Percentiles rank a stretch among this genome's conserved stretches.
Conservation (phyloP, 2,113 vertebrate genomes). For the Potamarius usumacintae region DNA sequence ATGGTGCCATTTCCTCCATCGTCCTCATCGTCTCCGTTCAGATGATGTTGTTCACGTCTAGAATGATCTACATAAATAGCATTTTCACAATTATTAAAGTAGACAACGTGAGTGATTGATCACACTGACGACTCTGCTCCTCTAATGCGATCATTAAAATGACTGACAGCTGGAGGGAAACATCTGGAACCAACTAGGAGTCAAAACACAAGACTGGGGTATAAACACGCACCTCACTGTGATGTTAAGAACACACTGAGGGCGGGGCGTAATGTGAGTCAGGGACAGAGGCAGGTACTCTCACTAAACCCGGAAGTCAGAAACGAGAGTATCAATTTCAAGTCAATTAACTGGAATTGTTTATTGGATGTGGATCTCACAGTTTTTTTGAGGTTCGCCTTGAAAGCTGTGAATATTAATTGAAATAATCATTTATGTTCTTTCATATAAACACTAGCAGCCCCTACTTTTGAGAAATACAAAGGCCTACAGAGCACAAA, state of each 20-base stretch:
- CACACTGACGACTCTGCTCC: constrained; percentile 68
- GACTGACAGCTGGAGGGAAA: constrained; percentile 75
- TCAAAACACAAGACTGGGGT: too few relatives aligned
- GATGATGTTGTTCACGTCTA: constrained; percentile 74
- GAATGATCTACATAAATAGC: constrained; percentile 71
- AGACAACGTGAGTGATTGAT: constrained; percentile 77
- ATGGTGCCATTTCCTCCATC: constrained; percentile 64
- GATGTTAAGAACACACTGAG: constrained; percentile 64
- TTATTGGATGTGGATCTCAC: too few relatives aligned
- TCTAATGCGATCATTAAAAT: constrained; percentile 80
- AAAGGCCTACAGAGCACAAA: too few relatives aligned
- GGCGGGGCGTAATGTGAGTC: constrained; percentile 62
- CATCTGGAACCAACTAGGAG: constrained; percentile 62
- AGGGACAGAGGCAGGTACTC: constrained; percentile 64
- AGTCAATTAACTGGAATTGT: too few relatives aligned
- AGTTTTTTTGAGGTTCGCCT: too few relatives aligned
- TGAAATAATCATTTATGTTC: too few relatives aligned
- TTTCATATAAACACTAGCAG: too few relatives aligned
- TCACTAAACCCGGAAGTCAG: constrained; percentile 39
- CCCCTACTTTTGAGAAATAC: too few relatives aligned
- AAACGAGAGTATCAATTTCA: too few relatives aligned
- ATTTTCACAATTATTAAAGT: constrained; percentile 72
- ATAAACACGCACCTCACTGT: constrained; percentile 66
- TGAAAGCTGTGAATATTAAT: too few relatives aligned
- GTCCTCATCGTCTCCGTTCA: constrained; percentile 71